A percentile compares a stretch with the other conserved stretches of the same genome.
These are phyloP conservation scores for Archivesica marissinica DNA, from an alignment of 1,140 invertebrate genomes.

Conservation along the genomic window DNA sequence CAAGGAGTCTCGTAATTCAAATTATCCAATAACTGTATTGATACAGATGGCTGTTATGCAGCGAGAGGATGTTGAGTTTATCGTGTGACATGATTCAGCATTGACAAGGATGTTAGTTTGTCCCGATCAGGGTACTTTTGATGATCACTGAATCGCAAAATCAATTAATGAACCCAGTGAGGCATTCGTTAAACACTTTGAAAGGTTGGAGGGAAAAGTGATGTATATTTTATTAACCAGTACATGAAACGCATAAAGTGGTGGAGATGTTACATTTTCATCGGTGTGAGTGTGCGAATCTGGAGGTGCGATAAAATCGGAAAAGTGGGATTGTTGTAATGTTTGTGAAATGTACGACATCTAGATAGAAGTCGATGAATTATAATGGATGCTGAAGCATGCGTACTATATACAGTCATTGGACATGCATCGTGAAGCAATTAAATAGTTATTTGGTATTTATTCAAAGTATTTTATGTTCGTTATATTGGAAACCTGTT, in stretches of 20 bases:
- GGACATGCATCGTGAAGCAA: not conserved
- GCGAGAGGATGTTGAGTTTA: not conserved
- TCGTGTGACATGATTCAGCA: not conserved
- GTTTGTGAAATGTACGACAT: not conserved
- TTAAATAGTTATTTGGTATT: not conserved
- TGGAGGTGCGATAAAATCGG: not conserved
- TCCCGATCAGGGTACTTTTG: not conserved
- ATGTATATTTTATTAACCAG: conserved; percentile 1
- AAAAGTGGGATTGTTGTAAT: not conserved
- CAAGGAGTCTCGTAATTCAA: conserved; percentile 12
- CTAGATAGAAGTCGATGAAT: not conserved
- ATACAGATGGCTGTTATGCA: not conserved
- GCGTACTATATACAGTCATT: conserved; percentile 1
- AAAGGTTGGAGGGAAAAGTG: not conserved
- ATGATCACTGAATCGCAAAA: conserved; percentile 2
- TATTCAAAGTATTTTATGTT: not conserved
- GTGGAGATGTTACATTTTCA: not conserved
- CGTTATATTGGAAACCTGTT: not conserved
- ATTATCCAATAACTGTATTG: conserved; percentile 29
- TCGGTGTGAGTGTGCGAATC: not conserved
- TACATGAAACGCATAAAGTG: not conserved
- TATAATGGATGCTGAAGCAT: not conserved
- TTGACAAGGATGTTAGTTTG: conserved; percentile 8
- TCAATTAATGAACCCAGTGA: not conserved
- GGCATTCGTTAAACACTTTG: conserved; percentile 2